These are phyloP conservation scores for Cybosia mesomella DNA, from an alignment of 2,888 invertebrate genomes.

Conservation along the genomic window DNA sequence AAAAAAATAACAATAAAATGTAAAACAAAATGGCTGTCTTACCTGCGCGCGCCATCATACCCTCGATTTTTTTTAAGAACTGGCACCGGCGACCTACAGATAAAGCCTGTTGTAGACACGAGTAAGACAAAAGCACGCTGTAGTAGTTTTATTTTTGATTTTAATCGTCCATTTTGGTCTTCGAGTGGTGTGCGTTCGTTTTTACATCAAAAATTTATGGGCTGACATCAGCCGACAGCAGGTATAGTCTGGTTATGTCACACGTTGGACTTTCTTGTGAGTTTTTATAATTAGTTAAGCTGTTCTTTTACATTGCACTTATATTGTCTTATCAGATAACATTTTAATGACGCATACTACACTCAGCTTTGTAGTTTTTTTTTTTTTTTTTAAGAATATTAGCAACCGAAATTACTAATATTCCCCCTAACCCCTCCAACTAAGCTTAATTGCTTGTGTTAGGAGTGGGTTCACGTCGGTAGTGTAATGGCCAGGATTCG, in stretches of 20 bases:
- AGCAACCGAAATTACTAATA: too few species aligned
- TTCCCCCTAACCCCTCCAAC: too few species aligned
- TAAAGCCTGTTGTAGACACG: slow-evolving; percentile 82
- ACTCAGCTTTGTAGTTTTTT: too few species aligned
- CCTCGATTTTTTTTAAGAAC: slow-evolving; percentile 64
- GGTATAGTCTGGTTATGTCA: slow-evolving; percentile 55
- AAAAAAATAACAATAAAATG: slow-evolving; percentile 75
- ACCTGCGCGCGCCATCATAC: slow-evolving; percentile 77
- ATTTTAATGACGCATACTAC: too few species aligned
- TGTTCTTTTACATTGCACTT: neutral
- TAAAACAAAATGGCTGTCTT: slow-evolving; percentile 77
- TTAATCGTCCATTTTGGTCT: slow-evolving; percentile 77
- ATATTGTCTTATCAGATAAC: too few species aligned
- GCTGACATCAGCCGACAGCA: slow-evolving; percentile 48
- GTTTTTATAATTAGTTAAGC: slow-evolving; percentile 23
- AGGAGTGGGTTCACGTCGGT: too few species aligned
- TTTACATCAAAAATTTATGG: slow-evolving; percentile 69
- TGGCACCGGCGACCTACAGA: slow-evolving; percentile 70
- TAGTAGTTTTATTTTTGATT: slow-evolving; percentile 81
- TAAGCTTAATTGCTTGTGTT: too few species aligned
- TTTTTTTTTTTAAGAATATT: too few species aligned
- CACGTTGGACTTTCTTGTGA: slow-evolving; percentile 57
- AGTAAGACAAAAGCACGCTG: slow-evolving; percentile 81
- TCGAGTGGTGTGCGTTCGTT: slow-evolving; percentile 62
- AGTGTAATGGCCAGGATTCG: too few species aligned